phyloP scores from a whole-genome alignment of 2,113 vertebrate genomes.

The Phrynosoma blainvillii region DNA sequence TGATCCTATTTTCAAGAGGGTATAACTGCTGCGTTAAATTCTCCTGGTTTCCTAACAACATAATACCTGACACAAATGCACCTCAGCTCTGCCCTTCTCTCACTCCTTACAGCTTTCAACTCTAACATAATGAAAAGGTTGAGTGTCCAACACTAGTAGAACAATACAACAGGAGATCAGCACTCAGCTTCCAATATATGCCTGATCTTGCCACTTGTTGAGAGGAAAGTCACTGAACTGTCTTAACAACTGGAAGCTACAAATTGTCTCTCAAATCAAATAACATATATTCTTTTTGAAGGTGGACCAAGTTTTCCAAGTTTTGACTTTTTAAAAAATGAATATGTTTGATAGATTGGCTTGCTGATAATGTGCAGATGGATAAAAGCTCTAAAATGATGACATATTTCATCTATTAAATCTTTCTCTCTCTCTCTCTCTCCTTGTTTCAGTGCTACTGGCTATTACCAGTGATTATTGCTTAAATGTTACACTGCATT shows the following conservation, averaged over 20 bases:
- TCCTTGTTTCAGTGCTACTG: not conserved
- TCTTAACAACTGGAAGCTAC: not conserved
- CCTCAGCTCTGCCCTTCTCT: not conserved
- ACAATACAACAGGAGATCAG: not conserved
- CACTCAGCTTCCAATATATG: no score
- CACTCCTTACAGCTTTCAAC: not conserved
- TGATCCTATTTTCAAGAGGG: no score
- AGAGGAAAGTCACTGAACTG: not conserved
- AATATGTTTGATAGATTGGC: not conserved
- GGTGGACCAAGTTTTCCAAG: no score
- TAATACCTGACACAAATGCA: slow-evolving; percentile 19
- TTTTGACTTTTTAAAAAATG: not conserved
- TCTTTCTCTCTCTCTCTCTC: not conserved
- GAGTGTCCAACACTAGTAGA: not conserved
- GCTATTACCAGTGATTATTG: not conserved
- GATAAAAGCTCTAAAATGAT: not conserved
- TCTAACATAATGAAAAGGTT: not conserved
- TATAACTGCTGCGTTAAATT: no score
- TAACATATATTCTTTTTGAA: not conserved
- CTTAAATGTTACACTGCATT: not conserved
- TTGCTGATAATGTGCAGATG: not conserved
- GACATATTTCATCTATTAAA: not conserved
- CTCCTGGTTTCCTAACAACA: not conserved
- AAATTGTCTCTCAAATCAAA: slow-evolving; percentile 5
- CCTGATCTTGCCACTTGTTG: not conserved